phyloP scores from a whole-genome alignment of 2,888 invertebrate species.

The Oscheius sp. region DNA sequence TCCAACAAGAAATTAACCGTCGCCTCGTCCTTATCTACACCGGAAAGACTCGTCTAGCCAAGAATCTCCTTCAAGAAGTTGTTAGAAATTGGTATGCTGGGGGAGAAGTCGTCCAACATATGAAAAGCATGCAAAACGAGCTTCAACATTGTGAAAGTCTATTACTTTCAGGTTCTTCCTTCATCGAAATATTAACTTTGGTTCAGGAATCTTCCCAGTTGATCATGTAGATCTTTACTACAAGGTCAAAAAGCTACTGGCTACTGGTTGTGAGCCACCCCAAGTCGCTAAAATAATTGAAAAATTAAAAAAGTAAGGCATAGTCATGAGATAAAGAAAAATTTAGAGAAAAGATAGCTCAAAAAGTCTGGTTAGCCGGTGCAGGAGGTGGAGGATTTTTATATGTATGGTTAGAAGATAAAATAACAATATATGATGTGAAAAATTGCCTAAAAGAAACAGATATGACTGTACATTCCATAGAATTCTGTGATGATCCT shows the following conservation, averaged over 20 bases:
- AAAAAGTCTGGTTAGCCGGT: slow-evolving; percentile 58
- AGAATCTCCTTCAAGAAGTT: slow-evolving; percentile 73
- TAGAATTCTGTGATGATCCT: slow-evolving; percentile 6
- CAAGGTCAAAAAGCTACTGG: slow-evolving; percentile 54
- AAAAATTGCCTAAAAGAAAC: neutral
- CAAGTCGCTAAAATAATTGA: slow-evolving; percentile 47
- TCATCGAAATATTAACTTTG: neutral
- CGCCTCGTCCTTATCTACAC: slow-evolving; percentile 74
- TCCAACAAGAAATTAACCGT: slow-evolving; percentile 57
- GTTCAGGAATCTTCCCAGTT: slow-evolving; percentile 43
- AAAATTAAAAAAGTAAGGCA: slow-evolving; percentile 17
- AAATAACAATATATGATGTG: slow-evolving; percentile 23
- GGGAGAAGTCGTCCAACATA: slow-evolving; percentile 30
- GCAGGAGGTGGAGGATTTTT: slow-evolving; percentile 66
- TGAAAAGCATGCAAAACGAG: slow-evolving; percentile 27
- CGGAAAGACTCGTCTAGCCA: slow-evolving; percentile 75
- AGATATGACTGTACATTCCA: slow-evolving; percentile 6
- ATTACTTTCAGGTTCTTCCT: slow-evolving; percentile 31
- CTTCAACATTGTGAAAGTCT: slow-evolving; percentile 33
- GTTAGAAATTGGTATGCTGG: slow-evolving; percentile 44
- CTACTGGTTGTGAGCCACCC: slow-evolving; percentile 53
- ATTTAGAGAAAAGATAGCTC: slow-evolving; percentile 35
- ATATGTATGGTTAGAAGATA: slow-evolving; percentile 47
- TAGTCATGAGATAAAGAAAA: neutral
- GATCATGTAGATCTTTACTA: slow-evolving; percentile 49